Conservation (phyloP, 2,888 invertebrate genomes). For the Drosophila buzzatii region DNA sequence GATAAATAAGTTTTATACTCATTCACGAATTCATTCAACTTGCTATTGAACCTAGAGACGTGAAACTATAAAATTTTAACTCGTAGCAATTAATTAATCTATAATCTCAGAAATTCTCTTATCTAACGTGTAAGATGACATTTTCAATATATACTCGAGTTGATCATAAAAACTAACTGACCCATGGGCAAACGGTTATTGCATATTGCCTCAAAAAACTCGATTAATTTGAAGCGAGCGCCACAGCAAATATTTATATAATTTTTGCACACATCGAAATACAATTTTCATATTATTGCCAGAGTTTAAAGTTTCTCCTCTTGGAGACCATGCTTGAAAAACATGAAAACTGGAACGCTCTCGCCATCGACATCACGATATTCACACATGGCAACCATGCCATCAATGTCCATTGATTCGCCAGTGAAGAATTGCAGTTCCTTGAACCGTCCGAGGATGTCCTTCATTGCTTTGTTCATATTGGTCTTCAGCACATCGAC, state of each 20-base stretch:
- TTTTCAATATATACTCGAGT: too few species aligned
- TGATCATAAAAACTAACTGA: too few species aligned
- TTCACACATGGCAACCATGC: constrained; percentile 96
- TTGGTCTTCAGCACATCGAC: constrained; percentile 95
- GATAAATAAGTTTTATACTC: not conserved
- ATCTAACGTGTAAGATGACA: too few species aligned
- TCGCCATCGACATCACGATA: constrained; percentile 95
- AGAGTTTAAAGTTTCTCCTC: constrained; percentile 96
- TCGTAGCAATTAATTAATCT: too few species aligned
- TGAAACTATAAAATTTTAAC: too few species aligned
- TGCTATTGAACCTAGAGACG: too few species aligned
- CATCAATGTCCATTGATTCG: constrained; percentile 96
- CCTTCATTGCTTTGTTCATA: constrained; percentile 97
- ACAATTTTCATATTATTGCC: not conserved
- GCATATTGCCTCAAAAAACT: not conserved
- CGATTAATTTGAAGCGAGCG: not conserved
- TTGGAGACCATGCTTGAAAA: constrained; percentile 97
- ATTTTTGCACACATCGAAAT: constrained; percentile 4
- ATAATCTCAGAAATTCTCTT: too few species aligned
- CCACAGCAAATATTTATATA: not conserved
- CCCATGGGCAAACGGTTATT: too few species aligned
- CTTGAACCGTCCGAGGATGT: constrained; percentile 94
- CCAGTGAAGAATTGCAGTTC: constrained; percentile 97
- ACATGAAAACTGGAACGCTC: constrained; percentile 95
- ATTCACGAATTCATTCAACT: too few species aligned